Evolutionary conservation across 2,888 invertebrate species (phyloP), one percentile per base, ranked within the genome.

Genomic region (Luperina nickerlii): DNA sequence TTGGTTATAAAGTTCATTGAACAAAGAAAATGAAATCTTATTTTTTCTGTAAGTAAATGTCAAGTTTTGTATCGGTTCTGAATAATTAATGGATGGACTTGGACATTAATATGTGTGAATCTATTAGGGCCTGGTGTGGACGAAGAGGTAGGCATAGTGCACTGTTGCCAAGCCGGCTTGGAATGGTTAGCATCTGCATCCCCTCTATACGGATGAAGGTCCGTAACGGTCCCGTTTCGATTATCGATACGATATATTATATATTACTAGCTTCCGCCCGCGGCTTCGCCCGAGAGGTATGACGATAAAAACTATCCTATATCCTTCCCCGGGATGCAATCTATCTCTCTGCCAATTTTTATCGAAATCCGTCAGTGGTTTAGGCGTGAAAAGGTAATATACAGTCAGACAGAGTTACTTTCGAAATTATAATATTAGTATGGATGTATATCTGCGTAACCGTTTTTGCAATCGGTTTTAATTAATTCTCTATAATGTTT

Each of bases 1-100:
- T 65, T 45, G 1, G 38, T 63, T 9, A 18, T 32, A 65, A 82
- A 60, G 82, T 82, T 82, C 69, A 76, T 76, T 76, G 69, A 51
- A 69, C 65, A 69, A n/a, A n/a, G 32, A 60, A 51, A 60, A 57
- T 27, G 5, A 45, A 57, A 45, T 20, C 20, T 2, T 18, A 0
- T 32, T 45, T 72, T 27, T 48, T 45, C 32, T 18, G 9, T 45
- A 18, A 18, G 9, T 57, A n/a, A 32, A 54, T 27, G 9, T 42
- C 51, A 1, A 32, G 42, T 71, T 71, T n/a, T 24, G 51, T 60
- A 42, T 51, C 11, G 27, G 57, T 38, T 57, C 8, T 18, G 20
- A 84, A 60, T 71, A 84, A 60, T 71, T 9, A 68, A 57, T 71
- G 51, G 48, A 32, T 42, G 13, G 42, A 13, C 57, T 57, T 68